Base-by-base conservation (phyloP, 2,797 vertebrate genomes). In the Cossypha heuglini region DNA sequence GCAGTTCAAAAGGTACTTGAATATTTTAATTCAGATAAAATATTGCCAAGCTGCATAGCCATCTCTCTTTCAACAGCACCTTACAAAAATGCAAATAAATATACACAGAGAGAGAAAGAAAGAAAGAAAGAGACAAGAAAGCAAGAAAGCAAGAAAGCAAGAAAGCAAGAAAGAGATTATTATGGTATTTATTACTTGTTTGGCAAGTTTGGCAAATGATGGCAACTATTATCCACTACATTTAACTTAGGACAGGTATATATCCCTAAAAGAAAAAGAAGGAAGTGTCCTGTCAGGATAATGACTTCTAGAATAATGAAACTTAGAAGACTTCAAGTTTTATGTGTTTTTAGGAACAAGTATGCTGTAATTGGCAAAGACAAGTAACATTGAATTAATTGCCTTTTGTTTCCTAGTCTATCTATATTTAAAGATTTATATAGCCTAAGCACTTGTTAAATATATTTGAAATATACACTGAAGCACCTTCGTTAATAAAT, bases 141-240 rank as follows among this genome's bases (percentile, higher is more conserved):
- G 35, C 35, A 35, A 42, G 42, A 37, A 43, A 38, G 38, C 4
- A 38, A 38, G 38, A 9, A 15, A 38, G 38, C 5, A 38, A 38
- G 18, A 3, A 16, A 16, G 22, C 5, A 19, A 33, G 8, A 2
- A 63, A 46, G 15, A 12, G 37, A 18, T 24, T 69, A 28, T 88
- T 61, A 28, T 0, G 1, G 6, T 0, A 4, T 42, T n/a, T 55
- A 18, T 52, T 46, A 57, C 25, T 43, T 80, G 40, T 20, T 49
- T 49, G 48, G 22, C 22, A 84, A 6, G 31, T 46, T 63, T 51
- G 31, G 26, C 18, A 29, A 59, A 28, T n/a, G 69, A 49, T 1
- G 10, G 48, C 2, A 11, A 54, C 35, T 35, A 22, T 11, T 31
- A 16, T 5, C 11, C n/a, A 12, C 17, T 46, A 59, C 16, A 55